These are phyloP conservation scores for Blera fallax DNA, from an alignment of 2,888 invertebrate genomes.

Conservation along the genomic window DNA sequence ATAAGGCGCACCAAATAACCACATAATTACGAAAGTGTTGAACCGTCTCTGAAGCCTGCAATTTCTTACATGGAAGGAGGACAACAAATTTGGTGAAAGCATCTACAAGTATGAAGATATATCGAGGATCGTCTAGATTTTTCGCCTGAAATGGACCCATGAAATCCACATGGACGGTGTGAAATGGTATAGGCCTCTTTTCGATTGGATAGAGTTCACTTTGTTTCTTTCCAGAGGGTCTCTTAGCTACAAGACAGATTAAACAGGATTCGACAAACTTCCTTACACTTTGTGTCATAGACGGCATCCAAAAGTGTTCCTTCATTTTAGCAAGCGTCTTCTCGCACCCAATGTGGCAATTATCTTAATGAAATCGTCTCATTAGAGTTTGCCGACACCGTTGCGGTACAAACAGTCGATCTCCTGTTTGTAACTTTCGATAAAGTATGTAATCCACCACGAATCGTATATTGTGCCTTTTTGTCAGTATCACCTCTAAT, in stretches of 20 bases:
- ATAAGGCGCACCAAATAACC: conserved; percentile 16
- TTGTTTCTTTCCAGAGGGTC: conserved; percentile 62
- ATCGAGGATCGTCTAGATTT: background rate
- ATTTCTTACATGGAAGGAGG: conserved; percentile 38
- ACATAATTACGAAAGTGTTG: conserved; percentile 13
- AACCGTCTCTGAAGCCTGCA: conserved; percentile 37
- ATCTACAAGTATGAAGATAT: too few relatives aligned
- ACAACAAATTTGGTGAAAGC: too few relatives aligned
- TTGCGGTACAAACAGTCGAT: background rate
- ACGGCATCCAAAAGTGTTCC: conserved; percentile 56
- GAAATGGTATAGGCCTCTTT: conserved; percentile 31
- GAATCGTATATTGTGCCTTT: background rate
- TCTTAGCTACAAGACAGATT: conserved; percentile 52
- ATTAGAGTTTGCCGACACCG: background rate
- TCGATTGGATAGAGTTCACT: conserved; percentile 28
- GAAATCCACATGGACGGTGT: conserved; percentile 47
- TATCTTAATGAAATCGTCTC: conserved; percentile 12
- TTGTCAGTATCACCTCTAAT: conserved; percentile 2
- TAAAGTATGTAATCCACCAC: background rate
- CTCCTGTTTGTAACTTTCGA: background rate
- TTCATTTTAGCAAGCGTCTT: conserved; percentile 51
- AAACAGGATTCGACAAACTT: conserved; percentile 55
- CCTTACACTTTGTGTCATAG: conserved; percentile 4
- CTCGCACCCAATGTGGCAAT: conserved; percentile 16
- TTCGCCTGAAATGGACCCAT: conserved; percentile 50